A percentile compares a stretch with the other conserved stretches of the same genome.
phyloP scores from a whole-genome alignment of 2,888 invertebrate genomes.

The Drosophila dives region DNA sequence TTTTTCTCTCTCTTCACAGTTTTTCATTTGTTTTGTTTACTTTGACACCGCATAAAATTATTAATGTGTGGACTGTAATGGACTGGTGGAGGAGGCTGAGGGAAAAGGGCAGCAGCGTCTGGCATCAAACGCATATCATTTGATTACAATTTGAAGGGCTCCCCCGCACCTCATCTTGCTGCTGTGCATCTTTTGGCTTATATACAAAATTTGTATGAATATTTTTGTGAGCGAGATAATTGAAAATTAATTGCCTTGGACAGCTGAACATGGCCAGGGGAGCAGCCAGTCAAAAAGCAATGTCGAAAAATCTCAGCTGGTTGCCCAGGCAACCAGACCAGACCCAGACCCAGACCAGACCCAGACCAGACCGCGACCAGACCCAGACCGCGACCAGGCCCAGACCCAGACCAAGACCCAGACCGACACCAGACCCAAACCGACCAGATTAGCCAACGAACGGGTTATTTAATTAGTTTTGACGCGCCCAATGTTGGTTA shows the following conservation, averaged over 20 bases:
- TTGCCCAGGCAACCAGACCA: conserved; percentile 12
- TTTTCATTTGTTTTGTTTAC: conserved; percentile 45
- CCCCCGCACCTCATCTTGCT: background rate
- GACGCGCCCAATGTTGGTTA: conserved; percentile 58
- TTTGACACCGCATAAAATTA: conserved; percentile 56
- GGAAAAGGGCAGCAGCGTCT: background rate
- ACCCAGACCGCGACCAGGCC: conserved; percentile 10
- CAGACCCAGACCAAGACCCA: conserved; percentile 5
- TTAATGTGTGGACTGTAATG: background rate
- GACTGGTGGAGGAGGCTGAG: background rate
- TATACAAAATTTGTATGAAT: conserved; percentile 20
- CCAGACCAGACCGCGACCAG: conserved; percentile 4
- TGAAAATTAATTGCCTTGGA: conserved; percentile 79
- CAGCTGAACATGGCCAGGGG: conserved; percentile 64
- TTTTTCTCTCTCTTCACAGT: conserved; percentile 10
- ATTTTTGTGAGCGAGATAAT: conserved; percentile 53
- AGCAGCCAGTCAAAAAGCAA: conserved; percentile 15
- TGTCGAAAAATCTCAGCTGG: conserved; percentile 7
- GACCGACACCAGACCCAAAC: background rate
- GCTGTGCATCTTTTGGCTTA: conserved; percentile 23
- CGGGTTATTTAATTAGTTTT: conserved; percentile 79
- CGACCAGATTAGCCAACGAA: conserved; percentile 37
- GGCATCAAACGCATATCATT: conserved; percentile 35
- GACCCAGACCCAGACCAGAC: conserved; percentile 4
- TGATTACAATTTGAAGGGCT: conserved; percentile 52